Base-by-base conservation (phyloP, 2,888 invertebrate species). In the Leucozona laternaria region DNA sequence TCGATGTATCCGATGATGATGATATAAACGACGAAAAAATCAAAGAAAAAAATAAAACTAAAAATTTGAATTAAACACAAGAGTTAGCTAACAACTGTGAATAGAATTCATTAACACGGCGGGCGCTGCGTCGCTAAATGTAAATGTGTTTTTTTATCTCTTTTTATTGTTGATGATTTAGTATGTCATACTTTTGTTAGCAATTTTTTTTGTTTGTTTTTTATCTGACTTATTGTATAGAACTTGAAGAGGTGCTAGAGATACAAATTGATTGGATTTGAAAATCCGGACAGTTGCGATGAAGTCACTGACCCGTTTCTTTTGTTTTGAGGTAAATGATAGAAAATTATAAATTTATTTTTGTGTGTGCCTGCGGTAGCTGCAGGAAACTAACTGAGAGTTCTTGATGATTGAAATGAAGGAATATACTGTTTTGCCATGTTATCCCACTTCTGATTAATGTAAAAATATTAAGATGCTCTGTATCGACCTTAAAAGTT, bases 71-170 rank as follows among this genome's bases (percentile, higher is more conserved):
- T 68, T 8, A 37, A 31, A 68, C 17, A 53, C n/a, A 68, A 68
- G 53, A 68, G 8, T 68, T 68, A 53, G 37, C 68, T 37, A 68
- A 68, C 68, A 68, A 68, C 37, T 68, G 68, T 68, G 68, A 53
- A 68, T 68, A 68, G 68, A 68, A 68, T 68, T 68, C 68, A 68
- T 68, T 68, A 68, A 68, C 53, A 68, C 53, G 53, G 11, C n/a
- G n/a, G n/a, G n/a, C n/a, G n/a, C n/a, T n/a, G n/a, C n/a, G n/a
- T 66, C 37, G 50, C 34, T 20, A 50, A 66, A 50, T 66, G 66
- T 66, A 66, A 66, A 66, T 50, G 34, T 45, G 15, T 48, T 31
- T 17, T 17, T 48, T 48, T 6, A 7, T 66, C 2, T 17, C 6
- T 20, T 64, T 48, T 45, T 66, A 15, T 17, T 66, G 7, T 31